Evolutionary conservation across 2,797 vertebrate genomes (phyloP).

Genomic region (Gymnodraco acuticeps): DNA sequence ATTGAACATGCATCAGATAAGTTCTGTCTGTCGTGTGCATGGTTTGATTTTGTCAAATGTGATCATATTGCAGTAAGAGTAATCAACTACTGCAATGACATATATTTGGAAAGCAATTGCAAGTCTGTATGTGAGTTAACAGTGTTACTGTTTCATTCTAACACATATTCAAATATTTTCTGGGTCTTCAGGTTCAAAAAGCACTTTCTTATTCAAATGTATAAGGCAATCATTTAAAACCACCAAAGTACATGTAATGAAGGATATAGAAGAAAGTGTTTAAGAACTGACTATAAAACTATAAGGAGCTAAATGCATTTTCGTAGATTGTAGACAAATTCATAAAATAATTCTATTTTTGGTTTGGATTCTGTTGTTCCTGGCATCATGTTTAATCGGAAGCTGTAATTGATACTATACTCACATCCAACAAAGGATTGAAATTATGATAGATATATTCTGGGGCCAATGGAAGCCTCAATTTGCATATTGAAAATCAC

Average conservation of each 20-base stretch:
- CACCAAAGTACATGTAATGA: background rate
- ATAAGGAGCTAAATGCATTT: no score
- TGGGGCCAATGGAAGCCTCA: background rate
- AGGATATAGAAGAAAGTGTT: background rate
- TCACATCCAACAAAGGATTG: background rate
- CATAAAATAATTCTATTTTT: background rate
- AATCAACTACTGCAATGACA: background rate
- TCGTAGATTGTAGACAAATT: background rate
- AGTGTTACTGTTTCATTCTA: no score
- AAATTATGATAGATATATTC: background rate
- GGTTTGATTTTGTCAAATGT: background rate
- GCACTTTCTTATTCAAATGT: background rate
- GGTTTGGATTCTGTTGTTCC: background rate
- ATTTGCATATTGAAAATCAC: conserved; percentile 32
- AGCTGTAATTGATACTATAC: background rate
- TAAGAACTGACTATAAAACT: background rate
- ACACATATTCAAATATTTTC: background rate
- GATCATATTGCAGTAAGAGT: background rate
- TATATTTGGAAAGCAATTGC: background rate
- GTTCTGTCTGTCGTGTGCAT: background rate
- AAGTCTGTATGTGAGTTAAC: background rate
- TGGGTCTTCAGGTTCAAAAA: background rate
- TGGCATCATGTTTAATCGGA: background rate
- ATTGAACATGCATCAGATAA: conserved; percentile 3
- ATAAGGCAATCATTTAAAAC: background rate